phyloP scores from a whole-genome alignment of 92 coral and sea anemone species.

The Ricordea florida region DNA sequence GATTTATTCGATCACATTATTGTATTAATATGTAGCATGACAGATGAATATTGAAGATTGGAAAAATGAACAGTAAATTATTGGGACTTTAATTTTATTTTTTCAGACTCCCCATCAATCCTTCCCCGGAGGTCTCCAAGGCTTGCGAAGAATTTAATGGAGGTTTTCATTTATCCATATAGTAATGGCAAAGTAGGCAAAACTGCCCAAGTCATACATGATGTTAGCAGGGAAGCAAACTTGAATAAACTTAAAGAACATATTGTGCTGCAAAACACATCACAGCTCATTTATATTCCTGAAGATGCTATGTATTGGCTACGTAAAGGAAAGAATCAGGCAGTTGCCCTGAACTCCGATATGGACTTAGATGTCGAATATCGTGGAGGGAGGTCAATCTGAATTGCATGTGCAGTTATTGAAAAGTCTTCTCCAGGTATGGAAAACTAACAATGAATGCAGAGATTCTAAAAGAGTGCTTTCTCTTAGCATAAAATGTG shows the following conservation, averaged over 20 bases:
- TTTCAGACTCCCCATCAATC: neutral
- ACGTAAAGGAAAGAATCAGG: slow-evolving; percentile 37
- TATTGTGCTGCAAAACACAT: neutral
- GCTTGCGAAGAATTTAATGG: neutral
- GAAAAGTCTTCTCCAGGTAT: neutral
- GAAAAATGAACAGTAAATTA: neutral
- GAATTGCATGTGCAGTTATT: slow-evolving; percentile 19
- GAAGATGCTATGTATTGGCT: slow-evolving; percentile 19
- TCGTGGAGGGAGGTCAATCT: slow-evolving; percentile 18
- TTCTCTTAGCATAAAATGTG: neutral
- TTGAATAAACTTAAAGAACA: neutral
- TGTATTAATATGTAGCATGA: no score
- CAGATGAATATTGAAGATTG: neutral
- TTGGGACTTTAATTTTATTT: neutral
- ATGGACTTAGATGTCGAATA: slow-evolving; percentile 24
- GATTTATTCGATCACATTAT: no score
- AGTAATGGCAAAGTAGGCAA: neutral
- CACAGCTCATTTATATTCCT: neutral
- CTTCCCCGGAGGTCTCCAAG: slow-evolving; percentile 33
- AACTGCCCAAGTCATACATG: neutral
- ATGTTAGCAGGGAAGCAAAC: neutral
- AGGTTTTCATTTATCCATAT: slow-evolving; percentile 9
- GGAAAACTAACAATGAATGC: neutral
- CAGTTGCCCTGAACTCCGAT: slow-evolving; percentile 6
- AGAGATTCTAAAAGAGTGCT: neutral